A percentile compares a stretch with the other conserved stretches of the same genome.
Conservation (phyloP, 2,113 vertebrate species). For the Podocnemis expansa region DNA sequence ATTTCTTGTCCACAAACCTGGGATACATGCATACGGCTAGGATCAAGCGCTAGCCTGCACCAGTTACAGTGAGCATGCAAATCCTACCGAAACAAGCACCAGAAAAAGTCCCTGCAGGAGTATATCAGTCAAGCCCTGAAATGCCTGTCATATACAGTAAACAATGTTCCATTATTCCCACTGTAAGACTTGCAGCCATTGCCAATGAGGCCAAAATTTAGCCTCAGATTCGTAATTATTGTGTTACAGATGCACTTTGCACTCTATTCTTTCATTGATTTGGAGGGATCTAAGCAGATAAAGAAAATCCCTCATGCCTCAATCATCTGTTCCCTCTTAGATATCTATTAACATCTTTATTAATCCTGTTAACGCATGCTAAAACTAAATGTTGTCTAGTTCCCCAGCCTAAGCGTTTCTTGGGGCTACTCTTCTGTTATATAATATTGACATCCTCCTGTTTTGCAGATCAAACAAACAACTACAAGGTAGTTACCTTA, state of each 20-base stretch:
- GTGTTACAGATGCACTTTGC: background rate
- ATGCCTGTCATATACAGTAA: accelerated
- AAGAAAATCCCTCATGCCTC: constrained; percentile 14
- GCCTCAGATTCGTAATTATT: constrained; percentile 11
- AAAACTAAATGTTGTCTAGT: background rate
- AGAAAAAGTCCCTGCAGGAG: background rate
- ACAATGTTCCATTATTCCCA: background rate
- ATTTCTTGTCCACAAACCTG: background rate
- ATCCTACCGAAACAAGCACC: background rate
- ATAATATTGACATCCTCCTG: background rate
- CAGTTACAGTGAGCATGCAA: background rate
- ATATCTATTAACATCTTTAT: background rate
- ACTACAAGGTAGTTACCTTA: background rate
- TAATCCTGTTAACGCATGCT: background rate
- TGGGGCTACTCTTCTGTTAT: background rate
- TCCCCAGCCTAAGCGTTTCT: background rate
- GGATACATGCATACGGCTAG: background rate
- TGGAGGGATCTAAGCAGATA: background rate
- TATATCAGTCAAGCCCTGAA: background rate
- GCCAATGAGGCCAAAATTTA: background rate
- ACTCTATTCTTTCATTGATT: constrained; percentile 32
- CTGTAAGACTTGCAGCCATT: background rate
- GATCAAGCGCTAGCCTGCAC: background rate
- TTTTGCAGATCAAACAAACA: background rate
- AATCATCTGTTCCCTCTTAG: background rate